Percentiles rank a stretch among this genome's conserved stretches.
Conservation (phyloP, 2,888 invertebrate genomes). For the Eupithecia insigniata region DNA sequence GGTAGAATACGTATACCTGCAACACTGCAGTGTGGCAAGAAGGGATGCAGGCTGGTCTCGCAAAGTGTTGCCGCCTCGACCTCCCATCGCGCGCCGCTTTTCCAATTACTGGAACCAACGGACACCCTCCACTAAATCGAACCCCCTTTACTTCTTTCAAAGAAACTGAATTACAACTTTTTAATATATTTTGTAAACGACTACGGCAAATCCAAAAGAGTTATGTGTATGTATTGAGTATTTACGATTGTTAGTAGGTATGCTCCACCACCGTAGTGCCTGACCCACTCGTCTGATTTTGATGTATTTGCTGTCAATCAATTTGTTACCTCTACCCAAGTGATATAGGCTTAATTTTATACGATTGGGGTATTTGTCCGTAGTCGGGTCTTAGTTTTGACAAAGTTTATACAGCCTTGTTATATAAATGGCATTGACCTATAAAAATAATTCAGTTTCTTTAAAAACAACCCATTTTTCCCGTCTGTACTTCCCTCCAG, state of each 20-base stretch:
- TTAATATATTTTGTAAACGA: background rate
- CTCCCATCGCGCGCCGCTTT: constrained; percentile 76
- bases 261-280: background rate
- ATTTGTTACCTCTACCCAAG: background rate
- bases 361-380: background rate
- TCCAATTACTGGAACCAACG: constrained; percentile 81
- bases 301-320: background rate
- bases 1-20: constrained; percentile 60
- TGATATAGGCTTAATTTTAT: background rate
- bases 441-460: constrained; percentile 16
- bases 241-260: too few relatives aligned
- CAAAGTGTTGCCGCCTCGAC: constrained; percentile 75
- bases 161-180: constrained; percentile 13
- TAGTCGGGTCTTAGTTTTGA: background rate
- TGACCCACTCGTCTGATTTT: background rate
- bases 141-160: constrained; percentile 3
- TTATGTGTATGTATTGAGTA: too few relatives aligned
- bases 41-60: constrained; percentile 64
- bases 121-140: constrained; percentile 23
- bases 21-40: constrained; percentile 60
- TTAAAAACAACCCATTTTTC: background rate
- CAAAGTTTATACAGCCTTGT: background rate
- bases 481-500: background rate
- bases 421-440: background rate
- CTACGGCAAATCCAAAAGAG: background rate